A percentile compares a stretch with the other conserved stretches of the same genome.
Conservation (phyloP, 2,113 vertebrate species). For the Athene cunicularia region DNA sequence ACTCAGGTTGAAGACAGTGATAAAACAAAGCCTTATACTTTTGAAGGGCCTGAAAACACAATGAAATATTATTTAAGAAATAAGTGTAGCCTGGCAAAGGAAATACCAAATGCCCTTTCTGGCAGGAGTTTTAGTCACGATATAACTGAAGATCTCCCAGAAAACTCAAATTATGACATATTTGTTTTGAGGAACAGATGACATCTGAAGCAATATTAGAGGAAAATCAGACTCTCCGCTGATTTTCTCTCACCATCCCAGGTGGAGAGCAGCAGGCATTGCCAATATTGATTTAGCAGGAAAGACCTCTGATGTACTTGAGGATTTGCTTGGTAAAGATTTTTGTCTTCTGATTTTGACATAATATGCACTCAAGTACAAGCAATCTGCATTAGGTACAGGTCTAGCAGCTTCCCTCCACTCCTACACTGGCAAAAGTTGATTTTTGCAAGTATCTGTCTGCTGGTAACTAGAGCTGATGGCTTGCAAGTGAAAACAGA, state of each 20-base stretch:
- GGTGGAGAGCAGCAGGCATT: not conserved
- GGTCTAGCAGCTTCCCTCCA: not conserved
- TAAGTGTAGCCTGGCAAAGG: not conserved
- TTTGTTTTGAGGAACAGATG: not conserved
- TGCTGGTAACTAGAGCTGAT: not conserved
- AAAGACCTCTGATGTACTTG: not conserved
- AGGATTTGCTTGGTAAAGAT: not conserved
- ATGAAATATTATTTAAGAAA: not conserved
- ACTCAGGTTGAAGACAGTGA: not conserved
- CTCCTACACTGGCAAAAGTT: not conserved
- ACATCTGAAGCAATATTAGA: not conserved
- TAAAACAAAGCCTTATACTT: not conserved
- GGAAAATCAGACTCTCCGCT: not conserved
- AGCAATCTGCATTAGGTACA: not conserved
- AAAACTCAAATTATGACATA: not conserved
- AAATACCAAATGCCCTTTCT: not conserved
- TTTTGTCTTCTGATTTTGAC: not conserved
- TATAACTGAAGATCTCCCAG: not conserved
- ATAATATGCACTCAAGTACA: not conserved
- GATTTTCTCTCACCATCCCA: not conserved
- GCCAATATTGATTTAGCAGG: not conserved
- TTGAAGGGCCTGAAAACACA: not conserved
- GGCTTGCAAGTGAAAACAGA: not conserved
- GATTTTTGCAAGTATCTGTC: not conserved
- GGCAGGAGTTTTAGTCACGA: not conserved